These are phyloP conservation scores for Lasioglossum oenotherae DNA, from an alignment of 2,888 invertebrate species.

Conservation along the genomic window DNA sequence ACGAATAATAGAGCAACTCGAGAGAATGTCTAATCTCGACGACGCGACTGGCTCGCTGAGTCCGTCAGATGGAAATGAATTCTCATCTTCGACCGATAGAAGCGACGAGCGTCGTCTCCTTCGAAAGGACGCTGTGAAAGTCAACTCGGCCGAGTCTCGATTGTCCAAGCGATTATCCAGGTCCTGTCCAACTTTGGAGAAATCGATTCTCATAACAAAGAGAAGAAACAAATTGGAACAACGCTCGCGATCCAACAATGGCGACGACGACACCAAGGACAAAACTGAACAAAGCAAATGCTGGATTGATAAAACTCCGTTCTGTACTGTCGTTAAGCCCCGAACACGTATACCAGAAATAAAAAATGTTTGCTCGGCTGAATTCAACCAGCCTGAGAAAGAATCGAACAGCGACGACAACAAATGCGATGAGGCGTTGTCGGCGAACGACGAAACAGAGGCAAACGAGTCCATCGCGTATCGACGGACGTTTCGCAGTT, in stretches of 20 bases:
- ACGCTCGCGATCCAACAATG: neutral
- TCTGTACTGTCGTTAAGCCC: neutral
- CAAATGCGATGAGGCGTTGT: neutral
- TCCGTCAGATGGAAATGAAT: too few species aligned
- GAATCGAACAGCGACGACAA: neutral
- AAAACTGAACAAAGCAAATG: neutral
- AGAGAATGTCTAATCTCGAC: constrained; percentile 81
- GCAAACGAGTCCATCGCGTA: neutral
- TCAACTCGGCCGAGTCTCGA: constrained; percentile 26
- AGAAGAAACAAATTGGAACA: neutral
- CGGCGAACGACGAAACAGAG: neutral
- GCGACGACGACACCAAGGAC: neutral
- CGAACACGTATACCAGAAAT: neutral
- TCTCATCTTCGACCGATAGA: neutral
- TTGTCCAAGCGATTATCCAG: neutral
- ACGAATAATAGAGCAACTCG: constrained; percentile 79
- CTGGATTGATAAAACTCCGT: neutral
- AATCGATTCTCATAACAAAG: neutral
- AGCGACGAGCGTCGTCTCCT: constrained; percentile 44
- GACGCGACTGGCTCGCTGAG: constrained; percentile 74
- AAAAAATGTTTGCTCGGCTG: neutral
- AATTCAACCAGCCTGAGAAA: too few species aligned
- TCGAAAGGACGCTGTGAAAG: neutral
- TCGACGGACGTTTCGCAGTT: constrained; percentile 9
- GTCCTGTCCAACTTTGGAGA: constrained; percentile 28